Evolutionary conservation across 2,888 invertebrate species (phyloP).

Genomic region (Dioctria rufipes): DNA sequence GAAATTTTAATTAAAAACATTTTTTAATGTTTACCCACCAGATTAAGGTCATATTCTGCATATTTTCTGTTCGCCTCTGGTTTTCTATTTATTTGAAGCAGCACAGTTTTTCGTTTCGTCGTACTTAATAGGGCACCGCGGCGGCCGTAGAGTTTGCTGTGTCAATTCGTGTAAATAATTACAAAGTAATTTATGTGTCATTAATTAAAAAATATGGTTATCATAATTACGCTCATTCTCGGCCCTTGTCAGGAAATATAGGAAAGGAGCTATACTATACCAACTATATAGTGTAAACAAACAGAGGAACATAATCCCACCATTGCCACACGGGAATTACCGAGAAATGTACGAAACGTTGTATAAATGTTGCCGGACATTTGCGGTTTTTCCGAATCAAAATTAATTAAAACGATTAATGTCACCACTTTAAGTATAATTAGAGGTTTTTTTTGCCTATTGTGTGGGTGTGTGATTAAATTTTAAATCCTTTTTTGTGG

Average conservation of each 20-base stretch:
- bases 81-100: conserved; percentile 17
- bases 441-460: conserved; percentile 49
- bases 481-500: conserved; percentile 9
- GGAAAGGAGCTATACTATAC: too few relatives aligned
- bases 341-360: too few relatives aligned
- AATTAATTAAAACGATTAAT: conserved; percentile 51
- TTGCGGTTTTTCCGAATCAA: conserved; percentile 39
- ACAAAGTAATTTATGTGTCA: conserved; percentile 52
- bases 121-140: conserved; percentile 25
- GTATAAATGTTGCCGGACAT: conserved; percentile 22
- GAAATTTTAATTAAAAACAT: conserved; percentile 53
- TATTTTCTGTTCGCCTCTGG: conserved; percentile 4
- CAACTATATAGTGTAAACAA: too few relatives aligned
- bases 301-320: too few relatives aligned
- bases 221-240: conserved; percentile 41
- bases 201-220: conserved; percentile 52
- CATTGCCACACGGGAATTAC: too few relatives aligned
- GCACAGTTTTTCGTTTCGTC: conserved; percentile 5
- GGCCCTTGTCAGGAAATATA: conserved; percentile 34
- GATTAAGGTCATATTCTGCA: conserved; percentile 49
- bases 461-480: conserved; percentile 37
- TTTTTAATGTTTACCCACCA: conserved; percentile 50
- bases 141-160: conserved; percentile 37
- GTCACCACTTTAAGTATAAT: conserved; percentile 40
- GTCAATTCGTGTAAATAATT: conserved; percentile 52